Conservation (phyloP, 2,113 vertebrate genomes). For the Hyaena hyaena region DNA sequence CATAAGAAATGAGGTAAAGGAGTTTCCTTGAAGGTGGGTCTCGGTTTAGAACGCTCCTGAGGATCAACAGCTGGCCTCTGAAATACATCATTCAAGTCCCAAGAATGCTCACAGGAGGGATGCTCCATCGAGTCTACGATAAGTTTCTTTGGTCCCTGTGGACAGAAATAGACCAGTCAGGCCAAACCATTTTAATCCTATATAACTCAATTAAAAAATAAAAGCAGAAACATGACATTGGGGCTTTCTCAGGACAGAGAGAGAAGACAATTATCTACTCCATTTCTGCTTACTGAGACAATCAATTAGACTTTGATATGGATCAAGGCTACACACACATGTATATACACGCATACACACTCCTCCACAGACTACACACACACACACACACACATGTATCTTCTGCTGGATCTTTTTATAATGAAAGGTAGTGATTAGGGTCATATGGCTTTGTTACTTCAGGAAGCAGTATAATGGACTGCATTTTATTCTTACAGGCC, state of each 20-base stretch:
- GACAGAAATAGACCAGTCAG: not conserved
- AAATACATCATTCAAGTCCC: not conserved
- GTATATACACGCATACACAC: not conserved
- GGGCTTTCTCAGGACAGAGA: not conserved
- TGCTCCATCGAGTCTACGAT: not conserved
- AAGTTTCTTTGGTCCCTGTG: not conserved
- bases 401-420: not conserved
- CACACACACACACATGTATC: not conserved
- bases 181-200: not conserved
- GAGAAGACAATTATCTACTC: not conserved
- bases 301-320: not conserved
- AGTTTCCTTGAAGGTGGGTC: not conserved
- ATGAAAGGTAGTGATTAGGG: not conserved
- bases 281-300: slow-evolving; percentile 7
- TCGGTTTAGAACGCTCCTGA: not conserved
- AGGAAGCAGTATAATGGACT: not conserved
- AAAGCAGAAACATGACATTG: not conserved
- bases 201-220: not conserved
- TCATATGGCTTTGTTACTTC: not conserved
- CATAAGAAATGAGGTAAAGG: not conserved
- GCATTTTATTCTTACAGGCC: slow-evolving; percentile 1
- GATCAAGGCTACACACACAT: not conserved
- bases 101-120: not conserved
- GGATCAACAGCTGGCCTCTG: not conserved
- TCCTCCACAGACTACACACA: not conserved